Evolutionary conservation across 2,797 vertebrate genomes (phyloP).

Genomic region (Netta rufina): DNA sequence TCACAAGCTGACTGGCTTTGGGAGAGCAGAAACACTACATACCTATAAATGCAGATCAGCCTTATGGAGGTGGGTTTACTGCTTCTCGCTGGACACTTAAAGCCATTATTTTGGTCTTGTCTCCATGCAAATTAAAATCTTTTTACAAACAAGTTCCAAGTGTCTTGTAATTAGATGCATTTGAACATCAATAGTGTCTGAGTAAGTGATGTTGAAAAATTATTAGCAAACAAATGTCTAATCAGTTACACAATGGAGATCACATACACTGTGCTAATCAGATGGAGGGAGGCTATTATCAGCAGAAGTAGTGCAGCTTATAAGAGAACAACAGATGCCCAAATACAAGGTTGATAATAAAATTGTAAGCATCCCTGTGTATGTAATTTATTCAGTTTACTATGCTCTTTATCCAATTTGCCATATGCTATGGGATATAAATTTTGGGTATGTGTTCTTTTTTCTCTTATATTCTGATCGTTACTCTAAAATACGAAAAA

Average conservation of each 20-base stretch:
- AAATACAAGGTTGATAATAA: slow-evolving; percentile 16
- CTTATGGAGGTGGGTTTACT: not conserved
- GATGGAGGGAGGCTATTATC: not conserved
- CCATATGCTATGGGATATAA: slow-evolving; percentile 42
- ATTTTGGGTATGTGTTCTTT: not conserved
- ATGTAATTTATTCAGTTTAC: slow-evolving; percentile 31
- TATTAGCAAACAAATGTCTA: not conserved
- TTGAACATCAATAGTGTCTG: not conserved
- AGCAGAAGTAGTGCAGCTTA: not conserved
- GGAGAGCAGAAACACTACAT: not conserved
- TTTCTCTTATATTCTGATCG: not conserved
- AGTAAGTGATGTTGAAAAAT: not conserved
- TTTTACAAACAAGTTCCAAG: not conserved
- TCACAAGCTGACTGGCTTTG: not conserved
- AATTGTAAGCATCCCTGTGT: not conserved
- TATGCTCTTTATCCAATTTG: slow-evolving; percentile 29
- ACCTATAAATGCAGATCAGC: fast-evolving
- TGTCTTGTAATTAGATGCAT: not conserved
- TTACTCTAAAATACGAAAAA: not conserved
- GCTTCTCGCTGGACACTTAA: not conserved
- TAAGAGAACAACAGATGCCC: slow-evolving; percentile 19
- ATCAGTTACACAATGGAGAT: not conserved
- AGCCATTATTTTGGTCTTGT: not conserved
- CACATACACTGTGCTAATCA: not conserved
- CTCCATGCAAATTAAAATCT: not conserved